Base-by-base conservation (phyloP, 2,113 vertebrate species). In the Hucho hucho region DNA sequence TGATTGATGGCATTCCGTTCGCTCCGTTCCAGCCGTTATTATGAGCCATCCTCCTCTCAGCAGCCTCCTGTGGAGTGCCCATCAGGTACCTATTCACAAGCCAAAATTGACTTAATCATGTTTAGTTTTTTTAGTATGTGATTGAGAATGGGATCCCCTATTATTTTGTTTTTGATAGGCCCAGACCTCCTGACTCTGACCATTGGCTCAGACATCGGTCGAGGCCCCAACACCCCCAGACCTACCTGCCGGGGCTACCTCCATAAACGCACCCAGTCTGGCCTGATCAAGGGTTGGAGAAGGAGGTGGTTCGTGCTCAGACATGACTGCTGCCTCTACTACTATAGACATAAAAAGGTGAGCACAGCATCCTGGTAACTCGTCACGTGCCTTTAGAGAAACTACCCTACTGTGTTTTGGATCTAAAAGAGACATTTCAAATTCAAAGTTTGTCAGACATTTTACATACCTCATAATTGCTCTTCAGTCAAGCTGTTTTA, bases 271-370 rank as follows among this genome's bases (percentile, higher is more conserved):
- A 97, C 95, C 25, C 95, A 96, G 24, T 95, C 94, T 0, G 91
- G 95, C 0, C 88, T 97, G 65, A 16, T 97, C 65, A 96, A 95
- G 87, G 95, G 95, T n/a, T 97, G 96, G 96, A 95, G 96, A 81
- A 97, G 96, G 87, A 94, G 96, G 66, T 98, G 96, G 96, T 98
- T 97, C 79, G 95, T 97, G 13, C 90, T 97, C 64, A 95, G 94
- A 37, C 94, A 95, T 11, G 94, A 96, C 26, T 92, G 95, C 66
- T 95, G 88, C 70, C 93, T 99, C 1, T 91, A 92, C 72, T 97
- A 98, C 87, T 96, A 96, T 89, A 95, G 92, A 75, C 93, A 95
- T 68, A 97, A 95, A 86, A 94, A 95, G 93, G 96, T 97, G 89
- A 93, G 86, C 22, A 69, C 16, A 43, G 9, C 32, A 68, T 37